Evolutionary conservation across 2,797 vertebrate genomes (phyloP), one percentile per base, ranked within the genome.

Genomic region (Mastacembelus armatus): DNA sequence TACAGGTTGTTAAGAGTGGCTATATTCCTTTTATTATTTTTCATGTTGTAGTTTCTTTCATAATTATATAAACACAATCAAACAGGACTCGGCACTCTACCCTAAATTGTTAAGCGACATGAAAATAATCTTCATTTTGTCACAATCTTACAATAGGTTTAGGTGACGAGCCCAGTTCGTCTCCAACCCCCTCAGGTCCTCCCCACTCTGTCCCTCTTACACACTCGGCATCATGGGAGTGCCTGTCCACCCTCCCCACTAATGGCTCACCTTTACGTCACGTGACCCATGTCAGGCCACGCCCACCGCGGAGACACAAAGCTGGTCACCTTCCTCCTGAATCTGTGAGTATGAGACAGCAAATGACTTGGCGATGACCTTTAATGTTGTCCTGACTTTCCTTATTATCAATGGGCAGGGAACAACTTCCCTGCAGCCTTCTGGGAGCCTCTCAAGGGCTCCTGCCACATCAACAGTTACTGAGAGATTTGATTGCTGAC

Each of bases 181-280:
- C 94, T 15, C 92, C 93, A 0, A 84, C 89, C 15, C 89, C 88
- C 10, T 82, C 94, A 4, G 93, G 93, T 43, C 92, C 94, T 0
- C 91, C 91, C 2, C 85, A 88, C 88, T 91, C 89, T 3, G 90
- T 91, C 52, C 83, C 92, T 21, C 90, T 94, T 0, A 90, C 91
- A 21, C 93, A 92, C 75, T 93, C 95, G 0, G 94, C 95, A 51
- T 96, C 96, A 22, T 96, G 95, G 92, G 96, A 97, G 84, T 94
- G 93, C 62, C 91, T 97, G 18, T 93, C 94, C 0, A 95, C 95
- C 18, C 92, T 97, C 26, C 96, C 96, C 18, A 97, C 96, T 63
- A 95, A 97, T 2, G 96, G 96, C 59, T 93, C 93, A 18, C 96
- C 96, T 24, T 85, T 97, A 62, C 94, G 91, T 52, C 96, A 97